These are phyloP conservation scores for Gallinago solitaria DNA, from an alignment of 2,797 vertebrate species.

Conservation along the genomic window DNA sequence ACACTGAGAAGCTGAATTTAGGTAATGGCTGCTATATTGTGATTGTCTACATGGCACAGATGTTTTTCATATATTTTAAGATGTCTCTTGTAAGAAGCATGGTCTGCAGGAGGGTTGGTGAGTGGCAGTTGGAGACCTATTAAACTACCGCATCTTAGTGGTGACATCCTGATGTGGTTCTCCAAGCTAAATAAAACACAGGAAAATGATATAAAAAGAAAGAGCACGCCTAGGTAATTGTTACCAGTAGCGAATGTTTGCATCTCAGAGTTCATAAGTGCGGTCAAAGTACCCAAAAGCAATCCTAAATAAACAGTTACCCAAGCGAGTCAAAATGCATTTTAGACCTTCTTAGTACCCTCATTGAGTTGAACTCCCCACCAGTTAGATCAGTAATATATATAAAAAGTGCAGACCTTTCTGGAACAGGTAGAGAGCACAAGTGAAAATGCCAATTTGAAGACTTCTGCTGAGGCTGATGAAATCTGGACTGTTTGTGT, in stretches of 20 bases:
- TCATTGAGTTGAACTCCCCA: not conserved
- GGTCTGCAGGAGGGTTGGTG: conserved; percentile 36
- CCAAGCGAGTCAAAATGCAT: conserved; percentile 11
- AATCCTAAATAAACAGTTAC: conserved; percentile 38
- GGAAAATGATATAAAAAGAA: conserved; percentile 69
- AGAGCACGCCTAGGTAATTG: conserved; percentile 75
- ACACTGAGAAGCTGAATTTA: not conserved
- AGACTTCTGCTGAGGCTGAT: not conserved
- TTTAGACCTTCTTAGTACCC: not conserved
- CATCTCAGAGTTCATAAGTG: conserved; percentile 44
- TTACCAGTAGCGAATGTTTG: conserved; percentile 68
- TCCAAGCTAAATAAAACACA: conserved; percentile 76
- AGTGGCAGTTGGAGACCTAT: conserved; percentile 64
- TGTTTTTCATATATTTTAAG: conserved; percentile 67
- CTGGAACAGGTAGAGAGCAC: not conserved
- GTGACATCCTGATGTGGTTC: conserved; percentile 72
- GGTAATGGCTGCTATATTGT: not conserved
- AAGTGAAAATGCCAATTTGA: not conserved
- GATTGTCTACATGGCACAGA: not conserved
- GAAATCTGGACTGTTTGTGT: not conserved
- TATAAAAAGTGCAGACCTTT: not conserved
- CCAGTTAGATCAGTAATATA: not conserved
- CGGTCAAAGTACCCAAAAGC: conserved; percentile 38
- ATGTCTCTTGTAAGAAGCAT: conserved; percentile 53
- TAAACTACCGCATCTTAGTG: conserved; percentile 38